Conservation (phyloP, 2,797 vertebrate genomes). For the Hippoglossus hippoglossus region DNA sequence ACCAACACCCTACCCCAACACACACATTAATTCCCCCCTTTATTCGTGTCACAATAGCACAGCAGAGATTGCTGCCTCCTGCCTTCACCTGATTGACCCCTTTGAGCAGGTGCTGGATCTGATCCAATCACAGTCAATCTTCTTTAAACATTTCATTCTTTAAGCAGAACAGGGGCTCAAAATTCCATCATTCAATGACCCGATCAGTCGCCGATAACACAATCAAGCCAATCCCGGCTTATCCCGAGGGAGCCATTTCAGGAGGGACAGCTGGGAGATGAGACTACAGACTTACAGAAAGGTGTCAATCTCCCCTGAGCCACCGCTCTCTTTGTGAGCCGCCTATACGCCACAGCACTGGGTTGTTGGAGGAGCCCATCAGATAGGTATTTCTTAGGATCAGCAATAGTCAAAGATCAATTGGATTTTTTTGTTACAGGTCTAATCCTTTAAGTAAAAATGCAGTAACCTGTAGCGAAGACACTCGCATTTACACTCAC, state of each 20-base stretch:
- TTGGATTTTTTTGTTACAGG: conserved; percentile 56
- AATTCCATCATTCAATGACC: conserved; percentile 84
- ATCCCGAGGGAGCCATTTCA: conserved; percentile 79
- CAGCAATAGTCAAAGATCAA: conserved; percentile 55
- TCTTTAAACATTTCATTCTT: conserved; percentile 83
- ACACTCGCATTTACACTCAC: conserved; percentile 36
- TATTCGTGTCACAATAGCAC: conserved; percentile 74
- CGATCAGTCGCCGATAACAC: conserved; percentile 81
- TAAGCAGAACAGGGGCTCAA: conserved; percentile 81
- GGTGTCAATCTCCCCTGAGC: conserved; percentile 80
- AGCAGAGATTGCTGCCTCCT: conserved; percentile 75
- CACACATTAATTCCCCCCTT: conserved; percentile 66
- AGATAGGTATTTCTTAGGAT: conserved; percentile 52
- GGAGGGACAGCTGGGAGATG: conserved; percentile 76
- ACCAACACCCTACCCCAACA: conserved; percentile 57
- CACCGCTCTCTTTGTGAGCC: conserved; percentile 65
- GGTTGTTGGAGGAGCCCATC: conserved; percentile 33
- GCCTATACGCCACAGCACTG: conserved; percentile 33
- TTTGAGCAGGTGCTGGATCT: conserved; percentile 82
- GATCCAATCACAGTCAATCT: conserved; percentile 84
- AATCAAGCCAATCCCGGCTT: conserved; percentile 82
- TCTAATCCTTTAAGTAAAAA: conserved; percentile 48
- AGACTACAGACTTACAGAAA: conserved; percentile 73
- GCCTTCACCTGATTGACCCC: conserved; percentile 77
- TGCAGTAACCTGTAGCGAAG: conserved; percentile 27